These are phyloP conservation scores for Drosophila gunungcola DNA, from an alignment of 1,140 invertebrate species.

Conservation along the genomic window DNA sequence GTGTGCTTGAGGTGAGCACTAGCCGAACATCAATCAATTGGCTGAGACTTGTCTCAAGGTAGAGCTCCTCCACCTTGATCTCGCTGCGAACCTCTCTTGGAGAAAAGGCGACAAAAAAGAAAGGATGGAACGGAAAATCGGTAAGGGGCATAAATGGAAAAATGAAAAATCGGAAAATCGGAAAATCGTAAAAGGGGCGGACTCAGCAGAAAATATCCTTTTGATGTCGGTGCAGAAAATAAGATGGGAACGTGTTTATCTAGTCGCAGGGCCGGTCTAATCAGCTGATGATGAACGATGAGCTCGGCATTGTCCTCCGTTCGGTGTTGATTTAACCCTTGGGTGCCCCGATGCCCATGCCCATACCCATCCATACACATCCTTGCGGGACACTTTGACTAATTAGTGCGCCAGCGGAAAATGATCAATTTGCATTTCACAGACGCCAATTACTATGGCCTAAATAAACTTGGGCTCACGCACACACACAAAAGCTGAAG, in stretches of 20 bases:
- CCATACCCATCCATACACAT: conserved; percentile 4
- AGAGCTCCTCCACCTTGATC: conserved; percentile 35
- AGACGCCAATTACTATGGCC: conserved; percentile 66
- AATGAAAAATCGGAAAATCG: background rate
- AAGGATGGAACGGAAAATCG: background rate
- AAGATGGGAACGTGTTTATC: conserved; percentile 68
- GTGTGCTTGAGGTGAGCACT: conserved; percentile 45
- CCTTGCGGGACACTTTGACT: conserved; percentile 71
- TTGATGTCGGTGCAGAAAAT: conserved; percentile 61
- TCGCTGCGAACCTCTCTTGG: conserved; percentile 10
- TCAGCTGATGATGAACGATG: conserved; percentile 61
- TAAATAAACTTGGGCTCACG: conserved; percentile 39
- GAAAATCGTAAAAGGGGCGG: conserved; percentile 2
- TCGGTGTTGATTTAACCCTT: conserved; percentile 67
- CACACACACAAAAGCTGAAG: conserved; percentile 6
- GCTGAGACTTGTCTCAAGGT: conserved; percentile 41
- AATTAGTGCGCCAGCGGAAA: conserved; percentile 74
- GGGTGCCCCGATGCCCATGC: conserved; percentile 10
- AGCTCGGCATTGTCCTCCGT: conserved; percentile 27
- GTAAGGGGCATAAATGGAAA: too few species aligned
- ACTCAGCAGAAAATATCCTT: conserved; percentile 41
- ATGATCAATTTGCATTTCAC: conserved; percentile 82
- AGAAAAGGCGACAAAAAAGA: background rate
- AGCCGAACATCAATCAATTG: conserved; percentile 50
- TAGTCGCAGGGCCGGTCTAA: conserved; percentile 58